Evolutionary conservation across 2,113 vertebrate species (phyloP).

Genomic region (Nibea albiflora): DNA sequence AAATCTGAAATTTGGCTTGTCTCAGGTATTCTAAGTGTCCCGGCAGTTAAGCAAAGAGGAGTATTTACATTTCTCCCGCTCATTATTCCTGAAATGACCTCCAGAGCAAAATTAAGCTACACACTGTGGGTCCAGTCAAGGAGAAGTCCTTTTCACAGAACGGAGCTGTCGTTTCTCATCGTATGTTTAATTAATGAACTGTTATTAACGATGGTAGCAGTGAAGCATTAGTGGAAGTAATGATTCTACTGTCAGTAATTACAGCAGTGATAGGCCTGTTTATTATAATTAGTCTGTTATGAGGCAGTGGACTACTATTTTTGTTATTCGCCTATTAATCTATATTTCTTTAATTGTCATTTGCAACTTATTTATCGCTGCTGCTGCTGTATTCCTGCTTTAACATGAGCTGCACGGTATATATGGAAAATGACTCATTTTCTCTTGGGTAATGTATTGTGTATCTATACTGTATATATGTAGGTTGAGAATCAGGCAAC

Average conservation of each 20-base stretch:
- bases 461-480: neutral
- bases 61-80: conserved; percentile 65
- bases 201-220: conserved; percentile 64
- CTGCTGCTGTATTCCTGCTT: neutral
- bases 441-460: neutral
- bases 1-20: conserved; percentile 31
- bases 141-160: conserved; percentile 42
- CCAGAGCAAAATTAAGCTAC: conserved; percentile 53
- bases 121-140: conserved; percentile 47
- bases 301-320: conserved; percentile 14
- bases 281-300: conserved; percentile 60
- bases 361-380: conserved; percentile 13
- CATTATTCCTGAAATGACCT: conserved; percentile 71
- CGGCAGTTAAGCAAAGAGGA: conserved; percentile 30
- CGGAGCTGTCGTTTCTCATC: conserved; percentile 57
- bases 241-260: conserved; percentile 70
- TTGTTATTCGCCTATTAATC: conserved; percentile 19
- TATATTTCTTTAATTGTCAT: conserved; percentile 11
- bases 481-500: conserved; percentile 11
- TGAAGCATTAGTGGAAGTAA: conserved; percentile 56
- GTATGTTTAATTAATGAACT: conserved; percentile 75
- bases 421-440: neutral
- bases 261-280: conserved; percentile 54
- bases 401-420: neutral
- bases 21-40: conserved; percentile 36